Evolutionary conservation across 2,113 vertebrate genomes (phyloP).

Genomic region (Turdus rufiventris): DNA sequence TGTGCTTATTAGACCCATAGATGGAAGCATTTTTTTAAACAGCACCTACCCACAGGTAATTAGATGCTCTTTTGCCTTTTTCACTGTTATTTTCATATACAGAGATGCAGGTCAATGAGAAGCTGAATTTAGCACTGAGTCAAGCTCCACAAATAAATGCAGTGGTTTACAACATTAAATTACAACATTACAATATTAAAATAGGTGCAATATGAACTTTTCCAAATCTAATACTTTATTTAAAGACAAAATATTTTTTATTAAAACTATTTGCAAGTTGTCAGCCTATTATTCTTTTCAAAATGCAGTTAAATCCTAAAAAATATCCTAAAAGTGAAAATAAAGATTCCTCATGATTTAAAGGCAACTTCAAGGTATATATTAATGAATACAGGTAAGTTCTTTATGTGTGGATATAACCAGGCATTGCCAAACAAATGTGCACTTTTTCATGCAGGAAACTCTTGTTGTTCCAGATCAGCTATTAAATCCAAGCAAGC

Average conservation of each 20-base stretch:
- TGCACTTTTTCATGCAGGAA: background rate
- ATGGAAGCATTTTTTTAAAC: background rate
- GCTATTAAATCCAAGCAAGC: background rate
- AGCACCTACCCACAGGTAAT: background rate
- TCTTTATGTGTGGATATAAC: background rate
- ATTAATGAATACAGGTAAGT: background rate
- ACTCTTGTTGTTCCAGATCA: background rate
- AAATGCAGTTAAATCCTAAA: background rate
- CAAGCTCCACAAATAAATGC: background rate
- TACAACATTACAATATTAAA: no score
- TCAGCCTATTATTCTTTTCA: background rate
- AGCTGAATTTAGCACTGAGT: background rate
- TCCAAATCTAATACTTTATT: slow-evolving; percentile 28
- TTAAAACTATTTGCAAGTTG: slow-evolving; percentile 11
- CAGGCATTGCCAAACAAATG: background rate
- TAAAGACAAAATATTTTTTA: slow-evolving; percentile 21
- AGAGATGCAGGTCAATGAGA: background rate
- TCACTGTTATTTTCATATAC: background rate
- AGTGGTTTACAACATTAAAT: background rate
- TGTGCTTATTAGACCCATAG: background rate
- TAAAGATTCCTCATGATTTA: background rate
- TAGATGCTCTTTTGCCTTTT: background rate
- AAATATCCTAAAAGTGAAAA: background rate
- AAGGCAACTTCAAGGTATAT: background rate
- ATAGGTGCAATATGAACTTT: slow-evolving; percentile 33